Evolutionary conservation across 92 coral and sea anemone species (phyloP).

Genomic region (Epizoanthus ramosus): DNA sequence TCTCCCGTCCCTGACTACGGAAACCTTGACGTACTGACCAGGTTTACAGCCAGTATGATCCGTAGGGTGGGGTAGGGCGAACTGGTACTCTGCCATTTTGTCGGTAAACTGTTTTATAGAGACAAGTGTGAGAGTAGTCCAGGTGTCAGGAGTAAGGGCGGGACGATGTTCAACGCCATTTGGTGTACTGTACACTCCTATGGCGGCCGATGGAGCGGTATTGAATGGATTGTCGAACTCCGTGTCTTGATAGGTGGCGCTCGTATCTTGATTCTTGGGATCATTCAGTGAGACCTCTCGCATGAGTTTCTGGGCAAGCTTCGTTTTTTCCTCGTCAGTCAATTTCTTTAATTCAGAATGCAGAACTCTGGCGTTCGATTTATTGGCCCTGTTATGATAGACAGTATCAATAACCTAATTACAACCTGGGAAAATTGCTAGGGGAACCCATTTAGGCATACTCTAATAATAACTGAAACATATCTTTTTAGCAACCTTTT

Average conservation of each 20-base stretch:
- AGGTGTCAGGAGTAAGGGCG: slow-evolving; percentile 39
- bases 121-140: slow-evolving; percentile 39
- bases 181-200: slow-evolving; percentile 22
- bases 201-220: slow-evolving; percentile 36
- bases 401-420: too few relatives aligned
- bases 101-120: slow-evolving; percentile 31
- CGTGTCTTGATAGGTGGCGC: slow-evolving; percentile 27
- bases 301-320: slow-evolving; percentile 47
- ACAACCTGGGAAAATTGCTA: too few relatives aligned
- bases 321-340: slow-evolving; percentile 33
- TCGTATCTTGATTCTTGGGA: slow-evolving; percentile 1
- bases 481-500: too few relatives aligned
- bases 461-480: too few relatives aligned
- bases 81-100: slow-evolving; percentile 43
- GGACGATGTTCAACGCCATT: slow-evolving; percentile 24
- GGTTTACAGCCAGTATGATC: slow-evolving; percentile 55
- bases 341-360: slow-evolving; percentile 48
- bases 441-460: too few relatives aligned
- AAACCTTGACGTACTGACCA: slow-evolving; percentile 59
- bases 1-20: neutral
- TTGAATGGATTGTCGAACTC: slow-evolving; percentile 59
- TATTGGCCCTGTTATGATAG: slow-evolving; percentile 7
- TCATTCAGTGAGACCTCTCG: slow-evolving; percentile 45
- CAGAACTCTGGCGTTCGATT: slow-evolving; percentile 29
- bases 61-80: slow-evolving; percentile 53